These are phyloP conservation scores for Leptinotarsa tumamoca DNA, from an alignment of 2,888 invertebrate genomes.

Conservation along the genomic window DNA sequence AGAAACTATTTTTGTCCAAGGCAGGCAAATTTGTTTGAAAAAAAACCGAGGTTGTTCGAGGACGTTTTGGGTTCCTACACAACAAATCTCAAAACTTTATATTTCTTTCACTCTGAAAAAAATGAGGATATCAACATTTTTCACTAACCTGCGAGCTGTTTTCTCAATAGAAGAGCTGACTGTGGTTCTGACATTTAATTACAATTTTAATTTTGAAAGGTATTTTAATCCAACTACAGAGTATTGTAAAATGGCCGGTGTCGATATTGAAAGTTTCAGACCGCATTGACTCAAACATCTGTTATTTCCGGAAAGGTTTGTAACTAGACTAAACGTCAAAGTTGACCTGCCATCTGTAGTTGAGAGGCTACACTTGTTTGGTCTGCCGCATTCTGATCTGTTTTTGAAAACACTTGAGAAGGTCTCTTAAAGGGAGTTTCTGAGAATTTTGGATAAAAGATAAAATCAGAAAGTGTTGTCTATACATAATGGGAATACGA, in stretches of 20 bases:
- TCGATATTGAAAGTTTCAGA: constrained; percentile 55
- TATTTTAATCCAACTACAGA: constrained; percentile 65
- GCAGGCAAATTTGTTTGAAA: constrained; percentile 37
- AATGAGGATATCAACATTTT: constrained; percentile 37
- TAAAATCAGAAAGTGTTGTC: too few species aligned
- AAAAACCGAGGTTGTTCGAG: constrained; percentile 53
- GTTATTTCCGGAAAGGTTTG: constrained; percentile 64
- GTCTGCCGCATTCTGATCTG: too few species aligned
- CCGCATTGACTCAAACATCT: constrained; percentile 66
- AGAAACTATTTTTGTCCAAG: constrained; percentile 51
- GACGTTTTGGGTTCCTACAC: constrained; percentile 44
- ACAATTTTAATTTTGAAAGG: constrained; percentile 81
- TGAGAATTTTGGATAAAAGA: neutral
- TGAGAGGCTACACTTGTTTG: neutral
- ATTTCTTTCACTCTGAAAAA: constrained; percentile 33
- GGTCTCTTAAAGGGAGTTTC: neutral
- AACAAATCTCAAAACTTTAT: constrained; percentile 30
- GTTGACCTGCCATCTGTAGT: constrained; percentile 42
- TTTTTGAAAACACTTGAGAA: neutral
- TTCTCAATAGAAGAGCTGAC: constrained; percentile 93
- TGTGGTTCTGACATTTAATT: constrained; percentile 95
- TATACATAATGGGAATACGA: neutral
- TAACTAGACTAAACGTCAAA: constrained; percentile 51
- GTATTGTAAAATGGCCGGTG: constrained; percentile 79
- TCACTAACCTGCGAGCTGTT: constrained; percentile 92